These are phyloP conservation scores for Psammodynastes pulverulentus DNA, from an alignment of 2,113 vertebrate species.

Conservation along the genomic window DNA sequence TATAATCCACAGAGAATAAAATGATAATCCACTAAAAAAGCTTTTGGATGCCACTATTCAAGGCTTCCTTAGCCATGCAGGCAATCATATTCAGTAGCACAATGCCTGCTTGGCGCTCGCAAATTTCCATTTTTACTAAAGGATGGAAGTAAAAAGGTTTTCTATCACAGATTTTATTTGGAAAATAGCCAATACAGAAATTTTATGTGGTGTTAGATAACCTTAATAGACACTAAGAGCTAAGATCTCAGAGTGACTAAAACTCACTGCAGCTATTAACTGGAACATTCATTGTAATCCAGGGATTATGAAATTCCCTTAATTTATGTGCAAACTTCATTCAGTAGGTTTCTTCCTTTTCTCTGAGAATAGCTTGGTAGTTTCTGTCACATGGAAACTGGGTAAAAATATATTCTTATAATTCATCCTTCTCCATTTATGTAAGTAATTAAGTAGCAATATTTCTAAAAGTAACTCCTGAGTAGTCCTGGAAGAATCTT, in stretches of 20 bases:
- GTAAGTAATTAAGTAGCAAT: neutral
- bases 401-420: neutral
- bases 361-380: neutral
- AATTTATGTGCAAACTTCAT: neutral
- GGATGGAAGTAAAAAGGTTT: neutral
- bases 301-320: neutral
- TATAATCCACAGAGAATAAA: neutral
- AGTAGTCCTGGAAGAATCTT: neutral
- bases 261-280: neutral
- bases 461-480: neutral
- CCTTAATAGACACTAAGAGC: neutral
- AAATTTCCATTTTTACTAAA: neutral
- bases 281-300: neutral
- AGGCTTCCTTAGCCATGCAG: neutral
- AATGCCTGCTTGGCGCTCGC: neutral
- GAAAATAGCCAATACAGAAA: neutral
- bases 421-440: neutral
- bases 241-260: neutral
- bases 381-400: neutral
- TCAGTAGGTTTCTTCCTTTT: neutral
- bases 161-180: neutral
- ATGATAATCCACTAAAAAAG: neutral
- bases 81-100: neutral
- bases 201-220: neutral
- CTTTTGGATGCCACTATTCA: neutral